A percentile compares a stretch with the other conserved stretches of the same genome.
Conservation (phyloP, 1,140 invertebrate genomes). For the Drosophila paulistorum region DNA sequence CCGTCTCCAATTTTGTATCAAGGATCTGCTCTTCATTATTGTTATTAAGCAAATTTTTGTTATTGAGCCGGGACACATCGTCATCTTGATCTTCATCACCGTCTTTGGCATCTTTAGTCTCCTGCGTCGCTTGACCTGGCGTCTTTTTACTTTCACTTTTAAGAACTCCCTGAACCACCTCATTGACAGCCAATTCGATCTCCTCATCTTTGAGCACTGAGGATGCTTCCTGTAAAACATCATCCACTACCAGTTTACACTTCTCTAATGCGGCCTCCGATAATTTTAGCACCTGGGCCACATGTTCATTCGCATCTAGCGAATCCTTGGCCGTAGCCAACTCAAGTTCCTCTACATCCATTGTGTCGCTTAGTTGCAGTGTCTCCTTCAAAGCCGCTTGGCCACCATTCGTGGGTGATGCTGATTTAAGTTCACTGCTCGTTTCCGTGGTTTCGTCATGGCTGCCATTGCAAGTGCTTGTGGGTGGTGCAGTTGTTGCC, state of each 20-base stretch:
- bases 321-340: slow-evolving; percentile 67
- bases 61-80: slow-evolving; percentile 73
- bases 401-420: slow-evolving; percentile 33
- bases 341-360: slow-evolving; percentile 83
- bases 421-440: slow-evolving; percentile 1
- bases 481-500: slow-evolving; percentile 4
- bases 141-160: slow-evolving; percentile 76
- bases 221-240: slow-evolving; percentile 82
- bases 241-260: slow-evolving; percentile 77
- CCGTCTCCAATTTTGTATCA: slow-evolving; percentile 9
- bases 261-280: slow-evolving; percentile 85
- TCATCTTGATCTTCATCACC: slow-evolving; percentile 33
- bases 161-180: slow-evolving; percentile 83
- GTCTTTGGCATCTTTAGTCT: slow-evolving; percentile 9
- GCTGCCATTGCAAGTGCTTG: slow-evolving; percentile 80
- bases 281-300: slow-evolving; percentile 85
- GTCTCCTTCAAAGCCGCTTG: slow-evolving; percentile 62
- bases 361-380: slow-evolving; percentile 68
- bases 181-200: slow-evolving; percentile 84
- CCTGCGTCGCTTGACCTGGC: slow-evolving; percentile 13
- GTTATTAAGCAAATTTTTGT: slow-evolving; percentile 75
- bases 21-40: slow-evolving; percentile 48
- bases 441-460: slow-evolving; percentile 26
- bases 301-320: slow-evolving; percentile 84
- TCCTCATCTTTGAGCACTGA: slow-evolving; percentile 84